Percentiles rank a stretch among this genome's conserved stretches.
phyloP scores from a whole-genome alignment of 2,888 invertebrate genomes.

The Graphium colonna region DNA sequence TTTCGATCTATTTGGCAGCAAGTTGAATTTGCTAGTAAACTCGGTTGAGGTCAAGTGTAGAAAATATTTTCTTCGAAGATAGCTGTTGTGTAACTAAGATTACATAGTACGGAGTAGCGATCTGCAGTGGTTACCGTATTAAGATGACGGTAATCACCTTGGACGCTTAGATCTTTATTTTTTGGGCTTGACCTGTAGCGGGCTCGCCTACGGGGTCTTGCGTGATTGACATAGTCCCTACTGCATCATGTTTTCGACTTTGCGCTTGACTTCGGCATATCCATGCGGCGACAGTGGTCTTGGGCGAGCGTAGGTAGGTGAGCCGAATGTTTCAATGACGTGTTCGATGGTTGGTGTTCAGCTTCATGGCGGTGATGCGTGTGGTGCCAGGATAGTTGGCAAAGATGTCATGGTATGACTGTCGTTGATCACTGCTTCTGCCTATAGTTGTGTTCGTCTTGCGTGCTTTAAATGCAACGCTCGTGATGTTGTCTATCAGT shows the following conservation, averaged over 20 bases:
- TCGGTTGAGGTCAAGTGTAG: conserved; percentile 27
- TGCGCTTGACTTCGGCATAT: not conserved
- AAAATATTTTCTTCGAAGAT: conserved; percentile 22
- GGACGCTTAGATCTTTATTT: not conserved
- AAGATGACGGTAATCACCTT: not conserved
- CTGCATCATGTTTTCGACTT: conserved; percentile 4
- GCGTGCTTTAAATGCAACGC: not conserved
- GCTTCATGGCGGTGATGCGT: not conserved
- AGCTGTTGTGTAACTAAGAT: not conserved
- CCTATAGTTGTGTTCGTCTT: not conserved
- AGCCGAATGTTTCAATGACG: not conserved
- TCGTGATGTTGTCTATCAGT: not conserved
- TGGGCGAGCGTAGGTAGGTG: not conserved
- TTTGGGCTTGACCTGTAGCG: not conserved
- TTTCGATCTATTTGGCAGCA: conserved; percentile 22
- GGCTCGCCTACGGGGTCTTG: not conserved
- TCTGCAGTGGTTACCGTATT: not conserved
- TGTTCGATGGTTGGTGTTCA: not conserved
- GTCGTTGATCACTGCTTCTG: not conserved
- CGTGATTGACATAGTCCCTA: conserved; percentile 28
- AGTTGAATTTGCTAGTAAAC: conserved; percentile 28
- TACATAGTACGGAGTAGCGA: not conserved
- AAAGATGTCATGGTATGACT: not conserved
- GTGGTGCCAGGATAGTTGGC: not conserved
- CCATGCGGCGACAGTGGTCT: not conserved